Evolutionary conservation across 2,888 invertebrate genomes (phyloP), one percentile per base, ranked within the genome.

Genomic region (Leucophora obtusa): DNA sequence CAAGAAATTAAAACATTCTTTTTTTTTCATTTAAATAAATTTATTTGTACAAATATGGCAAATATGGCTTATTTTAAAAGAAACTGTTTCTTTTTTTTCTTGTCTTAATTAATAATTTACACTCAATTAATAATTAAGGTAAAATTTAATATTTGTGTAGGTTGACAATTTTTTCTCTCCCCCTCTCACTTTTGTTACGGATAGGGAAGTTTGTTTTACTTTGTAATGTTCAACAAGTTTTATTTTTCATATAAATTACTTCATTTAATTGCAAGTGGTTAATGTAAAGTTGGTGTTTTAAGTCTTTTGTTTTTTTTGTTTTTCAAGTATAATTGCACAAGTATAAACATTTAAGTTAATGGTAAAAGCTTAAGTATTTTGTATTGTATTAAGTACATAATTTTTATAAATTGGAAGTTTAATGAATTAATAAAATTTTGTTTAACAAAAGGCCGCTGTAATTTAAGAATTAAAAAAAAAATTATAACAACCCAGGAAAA

Each of bases 71-170:
- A 62, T 10, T 60, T 63, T 9, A 28, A 28, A 28, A 28, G 7
- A 28, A 28, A 28, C 28, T 21, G 33, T 70, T 24, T 38, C 43
- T n/a, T 62, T 68, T 62, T 68, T 38, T 54, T 33, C 60, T 50
- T 33, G 14, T 66, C 54, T 81, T 76, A 72, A 81, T 73, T 73
- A 60, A 33, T 70, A 81, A 81, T 81, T 81, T 77, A 60, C 81
- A 81, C 81, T 69, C 73, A 81, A 81, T 81, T 77, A 81, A 70
- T 73, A 81, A 76, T 81, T 81, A 81, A 81, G 65, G 69, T 43
- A 21, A 81, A 77, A 81, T 77, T 73, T 65, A 73, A 14, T 70
- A 77, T 69, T 77, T 73, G 69, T 81, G 81, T 81, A 77, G 81
- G 81, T 51, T 58, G 66, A 43, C 54, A 17, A 54, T 21, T 24